Base-by-base conservation (phyloP, 2,888 invertebrate species). In the Diarsia dahlii region DNA sequence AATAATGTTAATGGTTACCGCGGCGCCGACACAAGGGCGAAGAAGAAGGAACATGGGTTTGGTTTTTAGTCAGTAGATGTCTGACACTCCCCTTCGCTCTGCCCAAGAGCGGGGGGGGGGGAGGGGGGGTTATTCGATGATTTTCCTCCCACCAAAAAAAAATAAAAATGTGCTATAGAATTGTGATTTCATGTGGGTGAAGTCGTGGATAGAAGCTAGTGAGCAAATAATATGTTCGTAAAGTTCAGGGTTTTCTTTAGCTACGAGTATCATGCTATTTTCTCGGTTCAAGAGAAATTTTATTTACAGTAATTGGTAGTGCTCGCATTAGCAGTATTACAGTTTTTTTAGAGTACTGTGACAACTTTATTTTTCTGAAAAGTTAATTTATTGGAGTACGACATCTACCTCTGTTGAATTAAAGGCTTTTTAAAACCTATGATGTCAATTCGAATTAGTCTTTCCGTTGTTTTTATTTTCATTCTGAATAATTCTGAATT, bases 271-370 rank as follows among this genome's bases (percentile, higher is more conserved):
- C 1, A 9, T 58, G 18, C n/a, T 20, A 12, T 46, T 45, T 45
- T 10, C 12, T 56, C 10, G 54, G 15, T 52, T 20, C 64, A 9
- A 52, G 12, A 54, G 65, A 39, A 79, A 71, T 71, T 65, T 48
- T 39, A 48, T 54, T 65, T 54, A 60, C 60, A 1, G 46, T 65
- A 71, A 58, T 71, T 71, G 23, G 15, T 13, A n/a, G 46, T 65
- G 13, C 18, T 54, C 52, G 48, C 58, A 65, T 52, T 79, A 71
- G 58, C 8, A 15, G 2, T 50, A 18, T 18, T 9, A 9, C 0
- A 45, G 50, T 50, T 77, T 77, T 78, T 78, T 13, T 50, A 3
- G 5, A 69, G 15, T 6, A 13, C 58, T 50, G 15, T 63, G 34
- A n/a, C 15, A 58, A 46, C 6, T 48, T 50, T 20, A 15, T 28